phyloP scores from a whole-genome alignment of 2,797 vertebrate genomes.

The Emys orbicularis region DNA sequence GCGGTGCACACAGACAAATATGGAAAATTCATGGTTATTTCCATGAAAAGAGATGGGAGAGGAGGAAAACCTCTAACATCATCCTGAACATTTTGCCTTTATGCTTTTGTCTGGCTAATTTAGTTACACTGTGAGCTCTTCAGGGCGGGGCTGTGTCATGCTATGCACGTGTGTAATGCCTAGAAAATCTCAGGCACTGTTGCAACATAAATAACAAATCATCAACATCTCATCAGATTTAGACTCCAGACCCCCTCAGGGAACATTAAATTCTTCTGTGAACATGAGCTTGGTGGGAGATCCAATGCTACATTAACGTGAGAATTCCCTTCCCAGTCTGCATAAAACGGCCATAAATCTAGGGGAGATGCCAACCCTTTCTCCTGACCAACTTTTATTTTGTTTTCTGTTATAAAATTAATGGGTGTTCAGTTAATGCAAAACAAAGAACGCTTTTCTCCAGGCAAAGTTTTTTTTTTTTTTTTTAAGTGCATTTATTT shows the following conservation, averaged over 20 bases:
- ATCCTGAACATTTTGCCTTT: background rate
- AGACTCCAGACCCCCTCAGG: conserved; percentile 66
- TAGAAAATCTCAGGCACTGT: conserved; percentile 49
- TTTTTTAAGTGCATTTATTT: background rate
- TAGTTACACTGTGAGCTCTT: conserved; percentile 1
- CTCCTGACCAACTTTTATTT: background rate
- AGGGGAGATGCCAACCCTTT: conserved; percentile 48
- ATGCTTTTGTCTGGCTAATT: background rate
- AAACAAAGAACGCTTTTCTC: conserved; percentile 68
- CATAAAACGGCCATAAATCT: conserved; percentile 71
- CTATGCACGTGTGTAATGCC: background rate
- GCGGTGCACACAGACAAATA: conserved; percentile 33
- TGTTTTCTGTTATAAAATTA: conserved; percentile 58
- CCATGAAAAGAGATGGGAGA: conserved; percentile 29
- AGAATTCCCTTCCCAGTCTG: conserved; percentile 72
- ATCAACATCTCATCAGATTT: conserved; percentile 53
- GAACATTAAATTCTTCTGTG: conserved; percentile 68
- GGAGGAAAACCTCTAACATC: background rate
- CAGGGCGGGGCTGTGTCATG: conserved; percentile 8
- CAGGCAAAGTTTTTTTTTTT: conserved; percentile 31
- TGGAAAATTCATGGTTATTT: conserved; percentile 39
- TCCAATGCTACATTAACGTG: conserved; percentile 62
- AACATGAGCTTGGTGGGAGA: conserved; percentile 72
- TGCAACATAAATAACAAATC: conserved; percentile 68
- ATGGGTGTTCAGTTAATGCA: conserved; percentile 68